phyloP scores from a whole-genome alignment of 2,888 invertebrate species.

The Rutpela maculata region DNA sequence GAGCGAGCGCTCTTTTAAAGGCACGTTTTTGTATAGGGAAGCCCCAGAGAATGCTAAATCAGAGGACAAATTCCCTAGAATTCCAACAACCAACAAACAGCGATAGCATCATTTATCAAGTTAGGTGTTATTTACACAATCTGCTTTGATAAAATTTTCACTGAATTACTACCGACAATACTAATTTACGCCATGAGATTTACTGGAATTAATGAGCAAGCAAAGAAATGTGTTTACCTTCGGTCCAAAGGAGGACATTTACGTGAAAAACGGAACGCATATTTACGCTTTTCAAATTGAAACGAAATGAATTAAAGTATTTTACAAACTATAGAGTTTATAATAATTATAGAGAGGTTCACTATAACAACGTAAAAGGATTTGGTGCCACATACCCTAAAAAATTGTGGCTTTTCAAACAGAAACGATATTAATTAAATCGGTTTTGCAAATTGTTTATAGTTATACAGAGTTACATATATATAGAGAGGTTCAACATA shows the following conservation, averaged over 20 bases:
- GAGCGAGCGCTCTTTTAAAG: constrained; percentile 9
- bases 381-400: too few species aligned
- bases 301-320: too few species aligned
- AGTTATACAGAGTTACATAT: too few species aligned
- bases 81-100: constrained; percentile 4
- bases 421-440: too few species aligned
- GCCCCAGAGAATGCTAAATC: background rate
- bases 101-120: constrained; percentile 23
- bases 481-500: too few species aligned
- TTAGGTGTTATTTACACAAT: background rate
- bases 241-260: background rate
- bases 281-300: too few species aligned
- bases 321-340: too few species aligned
- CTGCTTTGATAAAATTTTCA: background rate
- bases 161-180: background rate
- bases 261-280: too few species aligned
- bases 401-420: too few species aligned
- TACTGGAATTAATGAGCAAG: background rate
- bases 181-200: background rate
- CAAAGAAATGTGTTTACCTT: background rate
- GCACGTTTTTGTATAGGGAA: background rate
- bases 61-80: constrained; percentile 9
- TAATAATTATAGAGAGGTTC: too few species aligned
- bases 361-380: too few species aligned
- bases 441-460: too few species aligned